Evolutionary conservation across 1,140 invertebrate genomes (phyloP).

Genomic region (Bursaphelenchus mucronatus): DNA sequence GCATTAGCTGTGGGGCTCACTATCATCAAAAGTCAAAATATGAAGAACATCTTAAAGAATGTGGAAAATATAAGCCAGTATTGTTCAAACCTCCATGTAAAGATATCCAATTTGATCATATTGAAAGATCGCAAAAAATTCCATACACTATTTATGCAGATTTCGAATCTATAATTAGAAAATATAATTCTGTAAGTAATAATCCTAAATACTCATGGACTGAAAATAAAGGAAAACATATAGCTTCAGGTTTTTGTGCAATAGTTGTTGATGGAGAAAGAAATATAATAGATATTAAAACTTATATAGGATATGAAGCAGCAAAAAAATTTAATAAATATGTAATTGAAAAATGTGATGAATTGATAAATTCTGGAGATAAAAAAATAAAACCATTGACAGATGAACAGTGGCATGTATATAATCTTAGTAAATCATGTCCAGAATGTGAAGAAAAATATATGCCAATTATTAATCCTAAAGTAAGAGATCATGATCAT

Average conservation of each 20-base stretch:
- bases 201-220: slow-evolving; percentile 20
- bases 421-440: slow-evolving; percentile 24
- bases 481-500: slow-evolving; percentile 37
- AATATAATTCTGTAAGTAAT: slow-evolving; percentile 16
- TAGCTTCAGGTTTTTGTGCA: slow-evolving; percentile 27
- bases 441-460: slow-evolving; percentile 19
- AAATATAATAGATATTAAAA: slow-evolving; percentile 25
- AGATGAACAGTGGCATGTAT: slow-evolving; percentile 7
- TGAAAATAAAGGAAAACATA: slow-evolving; percentile 21
- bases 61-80: too few relatives aligned
- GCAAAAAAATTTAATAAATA: slow-evolving; percentile 32
- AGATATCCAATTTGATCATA: too few relatives aligned
- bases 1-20: too few relatives aligned
- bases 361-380: slow-evolving; percentile 24
- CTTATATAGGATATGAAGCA: slow-evolving; percentile 18
- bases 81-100: too few relatives aligned
- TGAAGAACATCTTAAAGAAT: too few relatives aligned
- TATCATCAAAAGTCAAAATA: too few relatives aligned
- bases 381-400: slow-evolving; percentile 34
- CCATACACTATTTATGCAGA: slow-evolving; percentile 35
- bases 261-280: slow-evolving; percentile 25
- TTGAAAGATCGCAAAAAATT: too few relatives aligned
- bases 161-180: slow-evolving; percentile 26
- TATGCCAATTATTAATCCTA: slow-evolving; percentile 23
- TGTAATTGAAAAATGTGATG: slow-evolving; percentile 24